Conservation (phyloP, 1,140 invertebrate species). For the Drosophila azteca region DNA sequence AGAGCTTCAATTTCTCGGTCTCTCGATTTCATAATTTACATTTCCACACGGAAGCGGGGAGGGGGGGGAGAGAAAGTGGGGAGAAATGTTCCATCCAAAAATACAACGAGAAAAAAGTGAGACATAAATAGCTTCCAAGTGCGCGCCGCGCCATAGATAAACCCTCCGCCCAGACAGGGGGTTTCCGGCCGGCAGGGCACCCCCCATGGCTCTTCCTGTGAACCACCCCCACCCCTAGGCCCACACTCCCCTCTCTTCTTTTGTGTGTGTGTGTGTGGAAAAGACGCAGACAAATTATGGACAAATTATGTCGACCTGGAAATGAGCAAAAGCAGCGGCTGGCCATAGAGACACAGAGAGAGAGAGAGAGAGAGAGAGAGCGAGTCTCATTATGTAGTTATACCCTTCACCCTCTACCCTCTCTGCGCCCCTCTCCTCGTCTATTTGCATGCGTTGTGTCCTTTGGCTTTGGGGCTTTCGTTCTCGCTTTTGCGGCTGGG, state of each 20-base stretch:
- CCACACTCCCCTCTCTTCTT: not conserved
- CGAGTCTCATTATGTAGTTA: conserved; percentile 75
- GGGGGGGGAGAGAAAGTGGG: too few relatives aligned
- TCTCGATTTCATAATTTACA: conserved; percentile 27
- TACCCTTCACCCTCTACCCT: conserved; percentile 7
- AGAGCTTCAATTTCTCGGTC: too few relatives aligned
- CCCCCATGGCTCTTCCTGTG: not conserved
- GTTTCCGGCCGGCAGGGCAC: not conserved
- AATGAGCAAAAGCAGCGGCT: conserved; percentile 70
- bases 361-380: too few relatives aligned
- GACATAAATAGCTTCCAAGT: conserved; percentile 74
- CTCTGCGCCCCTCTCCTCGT: not conserved
- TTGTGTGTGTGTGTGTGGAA: conserved; percentile 32
- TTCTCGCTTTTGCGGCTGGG: conserved; percentile 33
- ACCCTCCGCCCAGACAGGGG: conserved; percentile 48
- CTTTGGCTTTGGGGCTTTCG: conserved; percentile 53
- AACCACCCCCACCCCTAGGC: not conserved
- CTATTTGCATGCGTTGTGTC: conserved; percentile 65
- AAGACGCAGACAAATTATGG: conserved; percentile 80
- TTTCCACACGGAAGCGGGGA: not conserved
- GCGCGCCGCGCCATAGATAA: conserved; percentile 61
- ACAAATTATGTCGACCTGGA: conserved; percentile 80
- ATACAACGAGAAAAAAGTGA: not conserved
- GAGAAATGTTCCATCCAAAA: too few relatives aligned
- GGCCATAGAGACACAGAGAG: not conserved